Conservation (phyloP, 2,888 invertebrate species). For the Tolmerus cingulatus region DNA sequence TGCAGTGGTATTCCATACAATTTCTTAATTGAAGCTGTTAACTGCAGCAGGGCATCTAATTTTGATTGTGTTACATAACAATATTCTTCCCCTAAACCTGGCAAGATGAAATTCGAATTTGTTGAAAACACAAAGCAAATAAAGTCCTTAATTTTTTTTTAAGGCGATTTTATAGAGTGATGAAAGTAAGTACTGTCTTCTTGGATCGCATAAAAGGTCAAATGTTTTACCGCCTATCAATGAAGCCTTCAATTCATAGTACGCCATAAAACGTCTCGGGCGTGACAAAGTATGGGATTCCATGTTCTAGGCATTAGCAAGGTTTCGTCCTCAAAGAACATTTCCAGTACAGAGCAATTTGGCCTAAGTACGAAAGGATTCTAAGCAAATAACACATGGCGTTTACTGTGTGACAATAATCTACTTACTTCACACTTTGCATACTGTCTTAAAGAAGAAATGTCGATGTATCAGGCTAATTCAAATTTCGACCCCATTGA, state of each 20-base stretch:
- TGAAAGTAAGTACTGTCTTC: background rate
- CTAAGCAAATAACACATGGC: background rate
- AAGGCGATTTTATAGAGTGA: background rate
- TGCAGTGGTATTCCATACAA: background rate
- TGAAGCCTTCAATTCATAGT: background rate
- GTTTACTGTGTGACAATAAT: background rate
- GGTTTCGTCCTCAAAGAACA: background rate
- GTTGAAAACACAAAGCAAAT: background rate
- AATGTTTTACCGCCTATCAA: background rate
- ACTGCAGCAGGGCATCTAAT: background rate
- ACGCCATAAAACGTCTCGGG: background rate
- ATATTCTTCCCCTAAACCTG: background rate
- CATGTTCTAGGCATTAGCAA: background rate
- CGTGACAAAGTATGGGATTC: background rate
- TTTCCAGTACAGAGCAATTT: background rate
- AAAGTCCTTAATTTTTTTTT: background rate
- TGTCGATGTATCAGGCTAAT: background rate
- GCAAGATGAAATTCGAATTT: background rate
- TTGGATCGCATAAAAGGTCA: background rate
- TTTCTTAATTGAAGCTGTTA: background rate
- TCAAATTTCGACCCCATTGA: background rate
- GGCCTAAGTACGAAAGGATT: background rate
- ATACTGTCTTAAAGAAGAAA: background rate
- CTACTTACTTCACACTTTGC: background rate
- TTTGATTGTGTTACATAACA: background rate